Conservation (phyloP, 2,113 vertebrate genomes). For the Cygnus atratus region DNA sequence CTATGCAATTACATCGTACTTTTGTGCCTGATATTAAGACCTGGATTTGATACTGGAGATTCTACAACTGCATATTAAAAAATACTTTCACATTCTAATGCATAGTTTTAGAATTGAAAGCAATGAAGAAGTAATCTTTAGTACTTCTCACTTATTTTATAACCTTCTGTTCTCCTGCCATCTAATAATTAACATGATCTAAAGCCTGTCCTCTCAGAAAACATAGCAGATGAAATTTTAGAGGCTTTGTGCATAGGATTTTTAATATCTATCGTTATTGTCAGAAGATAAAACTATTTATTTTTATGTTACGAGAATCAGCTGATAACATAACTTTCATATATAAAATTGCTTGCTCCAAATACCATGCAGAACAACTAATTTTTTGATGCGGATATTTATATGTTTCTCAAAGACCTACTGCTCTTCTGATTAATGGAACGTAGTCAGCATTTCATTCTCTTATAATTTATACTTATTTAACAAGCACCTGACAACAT, state of each 20-base stretch:
- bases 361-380: background rate
- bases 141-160: background rate
- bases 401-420: background rate
- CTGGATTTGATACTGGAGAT: background rate
- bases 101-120: background rate
- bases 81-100: background rate
- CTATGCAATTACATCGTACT: background rate
- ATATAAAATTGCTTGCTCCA: background rate
- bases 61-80: background rate
- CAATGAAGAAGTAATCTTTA: background rate
- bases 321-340: background rate
- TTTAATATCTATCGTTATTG: background rate
- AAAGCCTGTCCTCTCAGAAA: background rate
- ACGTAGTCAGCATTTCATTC: background rate
- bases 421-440: background rate
- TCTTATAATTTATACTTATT: background rate
- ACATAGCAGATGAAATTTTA: background rate
- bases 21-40: background rate
- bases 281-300: background rate
- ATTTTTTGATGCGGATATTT: background rate
- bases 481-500: background rate
- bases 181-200: background rate
- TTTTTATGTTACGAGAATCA: background rate
- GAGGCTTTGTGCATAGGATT: background rate
- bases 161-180: background rate